Conservation (phyloP, 2,113 vertebrate species). For the Puffinus mauretanicus region DNA sequence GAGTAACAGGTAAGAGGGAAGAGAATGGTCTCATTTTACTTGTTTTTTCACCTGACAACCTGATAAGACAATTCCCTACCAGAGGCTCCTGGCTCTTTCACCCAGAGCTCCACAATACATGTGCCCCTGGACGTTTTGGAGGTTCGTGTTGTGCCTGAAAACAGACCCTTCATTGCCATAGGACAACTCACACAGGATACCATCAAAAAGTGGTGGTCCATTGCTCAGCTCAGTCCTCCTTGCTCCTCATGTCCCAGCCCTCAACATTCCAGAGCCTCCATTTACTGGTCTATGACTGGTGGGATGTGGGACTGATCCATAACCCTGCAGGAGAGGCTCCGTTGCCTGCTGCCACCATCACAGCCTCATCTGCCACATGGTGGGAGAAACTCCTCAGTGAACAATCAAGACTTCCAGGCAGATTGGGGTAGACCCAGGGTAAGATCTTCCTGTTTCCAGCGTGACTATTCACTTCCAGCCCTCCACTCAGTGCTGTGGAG, state of each 20-base stretch:
- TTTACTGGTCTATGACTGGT: background rate
- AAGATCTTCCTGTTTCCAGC: background rate
- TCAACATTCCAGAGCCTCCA: background rate
- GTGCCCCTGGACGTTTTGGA: background rate
- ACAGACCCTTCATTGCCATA: background rate
- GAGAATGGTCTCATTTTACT: background rate
- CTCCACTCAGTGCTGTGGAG: background rate
- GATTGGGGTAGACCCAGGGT: background rate
- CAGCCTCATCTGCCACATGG: rapidly evolving
- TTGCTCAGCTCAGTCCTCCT: background rate
- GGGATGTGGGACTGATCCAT: background rate
- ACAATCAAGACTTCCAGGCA: background rate
- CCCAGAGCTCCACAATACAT: rapidly evolving
- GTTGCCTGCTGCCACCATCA: background rate
- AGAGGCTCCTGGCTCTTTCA: background rate
- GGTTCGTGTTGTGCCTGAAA: background rate
- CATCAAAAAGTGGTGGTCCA: background rate
- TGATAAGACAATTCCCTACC: background rate
- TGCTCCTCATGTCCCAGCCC: background rate
- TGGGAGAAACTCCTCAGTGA: background rate
- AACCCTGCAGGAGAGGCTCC: background rate
- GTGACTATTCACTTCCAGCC: background rate
- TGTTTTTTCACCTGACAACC: background rate
- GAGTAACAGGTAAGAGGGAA: background rate
- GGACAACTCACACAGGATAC: background rate